Evolutionary conservation across 2,888 invertebrate species (phyloP), one percentile per base, ranked within the genome.

Genomic region (Mechanitis messenoides): DNA sequence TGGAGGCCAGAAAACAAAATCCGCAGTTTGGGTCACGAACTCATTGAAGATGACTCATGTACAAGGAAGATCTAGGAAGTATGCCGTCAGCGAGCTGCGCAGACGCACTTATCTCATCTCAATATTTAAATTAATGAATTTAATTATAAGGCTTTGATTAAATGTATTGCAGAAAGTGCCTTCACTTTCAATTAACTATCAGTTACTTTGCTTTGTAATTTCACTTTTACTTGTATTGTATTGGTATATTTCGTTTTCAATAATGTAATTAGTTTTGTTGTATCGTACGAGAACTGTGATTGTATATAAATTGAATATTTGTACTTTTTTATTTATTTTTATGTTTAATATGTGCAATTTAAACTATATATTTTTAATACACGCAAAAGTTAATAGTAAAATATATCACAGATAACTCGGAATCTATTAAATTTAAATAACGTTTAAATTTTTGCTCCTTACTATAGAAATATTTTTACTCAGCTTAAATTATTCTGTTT

Each of bases 41-140:
- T 74, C 66, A 73, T 58, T 67, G 69, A 60, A 63, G 74, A 77
- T 90, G 88, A 89, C 77, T 89, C 89, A 89, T 73, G 56, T 77
- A 83, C 77, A 76, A 87, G 87, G 88, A 88, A 87, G 87, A 85
- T 83, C 81, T 79, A 74, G 83, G 79, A 77, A 76, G 73, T 73
- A 83, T 88, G 87, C 78, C 88, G 87, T 88, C 88, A 88, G 81
- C 82, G 69, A 63, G 60, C 69, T 58, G 66, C 60, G 56, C 61
- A 50, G 59, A 59, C 58, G 55, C 58, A 53, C 60, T 66, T 66
- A 66, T 60, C 59, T 56, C 50, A 60, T 55, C 58, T 55, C 33
- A 45, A 12, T 7, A 45, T 45, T 45, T 28, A 38, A 45, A 56
- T 35, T 35, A 54, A 53, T 55, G 33, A 45, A 59, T 11, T 62